Evolutionary conservation across 2,888 invertebrate genomes (phyloP).

Genomic region (Plagodis pulveraria): DNA sequence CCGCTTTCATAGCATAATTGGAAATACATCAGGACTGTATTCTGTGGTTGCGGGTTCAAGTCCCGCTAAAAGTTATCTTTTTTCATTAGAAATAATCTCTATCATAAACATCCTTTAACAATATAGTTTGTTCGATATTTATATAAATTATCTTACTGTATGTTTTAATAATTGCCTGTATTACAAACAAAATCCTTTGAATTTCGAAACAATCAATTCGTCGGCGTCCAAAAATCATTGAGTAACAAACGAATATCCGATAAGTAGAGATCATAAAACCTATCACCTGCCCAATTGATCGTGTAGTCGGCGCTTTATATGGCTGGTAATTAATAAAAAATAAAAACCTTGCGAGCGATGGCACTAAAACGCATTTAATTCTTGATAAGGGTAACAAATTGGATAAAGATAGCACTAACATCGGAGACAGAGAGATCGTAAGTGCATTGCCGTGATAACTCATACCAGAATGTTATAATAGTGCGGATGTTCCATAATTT

Average conservation of each 20-base stretch:
- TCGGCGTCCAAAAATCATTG: constrained; percentile 55
- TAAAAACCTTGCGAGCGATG: constrained; percentile 67
- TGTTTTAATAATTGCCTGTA: not conserved
- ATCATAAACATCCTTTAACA: no score
- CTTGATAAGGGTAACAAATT: constrained; percentile 85
- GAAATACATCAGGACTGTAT: no score
- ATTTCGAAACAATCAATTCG: constrained; percentile 43
- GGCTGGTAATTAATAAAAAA: constrained; percentile 79
- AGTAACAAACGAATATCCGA: constrained; percentile 72
- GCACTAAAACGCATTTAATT: constrained; percentile 83
- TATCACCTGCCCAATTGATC: constrained; percentile 69
- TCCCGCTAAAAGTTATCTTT: no score
- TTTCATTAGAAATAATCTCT: no score
- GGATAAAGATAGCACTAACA: constrained; percentile 80
- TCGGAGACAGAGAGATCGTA: constrained; percentile 81
- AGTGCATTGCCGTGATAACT: constrained; percentile 83
- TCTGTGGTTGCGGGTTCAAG: no score
- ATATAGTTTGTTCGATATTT: no score
- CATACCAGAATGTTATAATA: constrained; percentile 55
- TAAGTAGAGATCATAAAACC: constrained; percentile 73
- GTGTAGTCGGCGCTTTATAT: constrained; percentile 60
- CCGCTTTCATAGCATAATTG: no score
- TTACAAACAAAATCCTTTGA: constrained; percentile 3
- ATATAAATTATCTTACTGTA: no score
- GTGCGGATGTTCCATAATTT: constrained; percentile 46